Conservation (phyloP, 2,113 vertebrate genomes). For the Phaethornis superciliosus region DNA sequence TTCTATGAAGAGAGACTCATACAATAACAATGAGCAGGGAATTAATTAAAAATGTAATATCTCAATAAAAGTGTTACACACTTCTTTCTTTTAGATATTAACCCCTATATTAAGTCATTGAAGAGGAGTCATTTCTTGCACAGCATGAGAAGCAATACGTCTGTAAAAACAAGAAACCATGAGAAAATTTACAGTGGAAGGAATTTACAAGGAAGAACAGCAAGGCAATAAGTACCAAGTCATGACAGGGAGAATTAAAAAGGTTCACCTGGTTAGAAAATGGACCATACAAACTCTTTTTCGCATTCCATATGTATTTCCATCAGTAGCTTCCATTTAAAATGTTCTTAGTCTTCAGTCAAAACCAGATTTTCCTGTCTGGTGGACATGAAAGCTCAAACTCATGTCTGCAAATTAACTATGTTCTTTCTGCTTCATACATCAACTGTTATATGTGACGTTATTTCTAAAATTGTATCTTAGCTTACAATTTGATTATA, state of each 20-base stretch:
- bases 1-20: background rate
- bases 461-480: conserved; percentile 57
- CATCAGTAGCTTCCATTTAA: background rate
- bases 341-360: conserved; percentile 23
- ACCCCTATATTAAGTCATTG: background rate
- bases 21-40: background rate
- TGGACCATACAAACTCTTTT: background rate
- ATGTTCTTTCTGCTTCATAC: conserved; percentile 63
- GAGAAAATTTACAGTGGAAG: background rate
- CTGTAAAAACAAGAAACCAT: background rate
- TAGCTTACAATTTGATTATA: conserved; percentile 52
- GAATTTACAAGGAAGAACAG: background rate
- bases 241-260: conserved; percentile 17
- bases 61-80: background rate
- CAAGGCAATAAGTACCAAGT: background rate
- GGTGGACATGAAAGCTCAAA: conserved; percentile 57
- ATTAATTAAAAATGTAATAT: background rate
- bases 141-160: background rate
- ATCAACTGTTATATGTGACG: conserved; percentile 30
- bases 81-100: background rate
- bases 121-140: background rate
- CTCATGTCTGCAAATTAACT: conserved; percentile 62
- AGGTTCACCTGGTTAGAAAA: conserved; percentile 30
- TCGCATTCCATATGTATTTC: conserved; percentile 17
- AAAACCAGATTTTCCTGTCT: conserved; percentile 69